These are phyloP conservation scores for Neuroterus valhalla DNA, from an alignment of 1,140 invertebrate genomes.

Conservation along the genomic window DNA sequence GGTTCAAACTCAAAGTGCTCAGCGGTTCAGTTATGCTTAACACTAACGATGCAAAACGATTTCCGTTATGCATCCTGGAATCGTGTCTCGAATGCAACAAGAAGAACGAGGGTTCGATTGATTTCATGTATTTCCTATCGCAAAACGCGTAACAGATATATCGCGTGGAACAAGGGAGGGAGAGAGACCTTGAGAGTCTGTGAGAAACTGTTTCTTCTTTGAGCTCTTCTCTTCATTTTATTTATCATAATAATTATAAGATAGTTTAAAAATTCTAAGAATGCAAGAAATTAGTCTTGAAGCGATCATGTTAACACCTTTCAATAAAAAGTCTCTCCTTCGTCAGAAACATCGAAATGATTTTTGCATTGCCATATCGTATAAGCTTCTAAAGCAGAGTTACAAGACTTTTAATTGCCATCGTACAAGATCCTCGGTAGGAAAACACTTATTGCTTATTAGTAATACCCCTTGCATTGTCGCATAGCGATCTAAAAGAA, in stretches of 20 bases:
- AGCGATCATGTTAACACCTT: background rate
- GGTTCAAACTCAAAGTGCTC: background rate
- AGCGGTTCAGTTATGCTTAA: background rate
- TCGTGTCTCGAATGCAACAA: conserved; percentile 1
- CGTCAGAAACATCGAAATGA: background rate
- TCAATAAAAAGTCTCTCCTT: background rate
- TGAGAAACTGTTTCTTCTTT: too few species aligned
- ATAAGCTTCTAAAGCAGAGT: background rate
- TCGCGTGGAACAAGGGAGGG: background rate
- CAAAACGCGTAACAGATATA: background rate
- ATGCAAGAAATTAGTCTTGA: background rate
- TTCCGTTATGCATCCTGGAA: conserved; percentile 44
- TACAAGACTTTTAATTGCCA: background rate
- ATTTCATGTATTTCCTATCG: background rate
- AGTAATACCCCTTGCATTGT: background rate
- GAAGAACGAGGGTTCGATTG: background rate
- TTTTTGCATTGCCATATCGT: background rate
- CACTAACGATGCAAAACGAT: conserved; percentile 42
- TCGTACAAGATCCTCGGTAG: background rate
- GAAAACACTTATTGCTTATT: conserved; percentile 20
- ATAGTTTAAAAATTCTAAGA: too few species aligned
- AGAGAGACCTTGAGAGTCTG: too few species aligned
- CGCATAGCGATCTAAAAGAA: conserved; percentile 16
- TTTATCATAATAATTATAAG: too few species aligned
- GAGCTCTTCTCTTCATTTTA: too few species aligned